Percentiles rank a stretch among this genome's conserved stretches.
Conservation (phyloP, 2,113 vertebrate genomes). For the Embiotoca jacksoni region DNA sequence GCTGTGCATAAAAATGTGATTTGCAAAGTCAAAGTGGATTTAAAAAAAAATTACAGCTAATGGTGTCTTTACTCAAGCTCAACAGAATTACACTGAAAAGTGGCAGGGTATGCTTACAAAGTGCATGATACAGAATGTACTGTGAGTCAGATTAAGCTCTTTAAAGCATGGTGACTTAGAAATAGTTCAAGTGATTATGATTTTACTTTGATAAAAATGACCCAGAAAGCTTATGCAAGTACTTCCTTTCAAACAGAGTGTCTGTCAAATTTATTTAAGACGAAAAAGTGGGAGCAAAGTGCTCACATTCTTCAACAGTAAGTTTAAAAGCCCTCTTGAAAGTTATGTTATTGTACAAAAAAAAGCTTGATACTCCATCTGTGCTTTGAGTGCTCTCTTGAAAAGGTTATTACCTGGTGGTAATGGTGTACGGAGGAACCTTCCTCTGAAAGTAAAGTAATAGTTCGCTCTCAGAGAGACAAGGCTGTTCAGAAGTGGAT, state of each 20-base stretch:
- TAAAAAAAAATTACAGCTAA: slow-evolving; percentile 41
- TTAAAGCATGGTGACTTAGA: slow-evolving; percentile 4
- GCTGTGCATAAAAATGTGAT: slow-evolving; percentile 17
- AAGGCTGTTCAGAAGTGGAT: slow-evolving; percentile 31
- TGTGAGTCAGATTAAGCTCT: slow-evolving; percentile 21
- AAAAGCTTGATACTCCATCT: slow-evolving; percentile 34
- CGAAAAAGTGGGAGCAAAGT: not conserved
- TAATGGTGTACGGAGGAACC: slow-evolving; percentile 42
- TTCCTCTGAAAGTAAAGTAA: slow-evolving; percentile 37
- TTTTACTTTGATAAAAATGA: slow-evolving; percentile 25
- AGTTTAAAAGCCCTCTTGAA: slow-evolving; percentile 23
- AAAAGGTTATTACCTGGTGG: slow-evolving; percentile 57
- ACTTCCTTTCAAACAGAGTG: slow-evolving; percentile 4
- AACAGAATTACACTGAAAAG: slow-evolving; percentile 30
- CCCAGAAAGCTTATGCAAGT: not conserved
- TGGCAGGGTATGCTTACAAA: not conserved
- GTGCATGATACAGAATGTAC: slow-evolving; percentile 10
- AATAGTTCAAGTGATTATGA: slow-evolving; percentile 25
- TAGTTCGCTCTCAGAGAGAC: slow-evolving; percentile 45
- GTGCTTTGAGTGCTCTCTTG: slow-evolving; percentile 40
- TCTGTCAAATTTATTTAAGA: slow-evolving; percentile 18
- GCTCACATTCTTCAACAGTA: slow-evolving; percentile 6
- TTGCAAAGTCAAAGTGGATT: slow-evolving; percentile 27
- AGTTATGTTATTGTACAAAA: slow-evolving; percentile 14
- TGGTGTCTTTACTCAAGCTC: slow-evolving; percentile 34